phyloP scores from a whole-genome alignment of 2,113 vertebrate genomes.

The Callionymus lyra region DNA sequence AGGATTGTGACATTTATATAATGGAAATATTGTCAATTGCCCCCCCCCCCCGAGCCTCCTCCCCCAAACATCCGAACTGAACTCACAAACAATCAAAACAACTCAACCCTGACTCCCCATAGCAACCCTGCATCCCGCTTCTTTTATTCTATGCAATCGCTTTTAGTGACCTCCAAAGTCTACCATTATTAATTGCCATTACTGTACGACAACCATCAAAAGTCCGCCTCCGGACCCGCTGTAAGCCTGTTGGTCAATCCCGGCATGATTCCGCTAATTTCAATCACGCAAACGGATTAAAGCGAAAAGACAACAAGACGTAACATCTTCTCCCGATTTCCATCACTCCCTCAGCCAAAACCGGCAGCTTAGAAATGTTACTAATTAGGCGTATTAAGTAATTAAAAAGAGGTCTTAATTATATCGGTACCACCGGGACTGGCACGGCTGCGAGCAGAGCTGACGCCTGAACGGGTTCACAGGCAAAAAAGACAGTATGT shows the following conservation, averaged over 20 bases:
- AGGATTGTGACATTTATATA: too few relatives aligned
- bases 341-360: constrained; percentile 54
- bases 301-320: constrained; percentile 60
- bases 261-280: constrained; percentile 48
- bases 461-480: constrained; percentile 28
- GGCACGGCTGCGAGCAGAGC: constrained; percentile 46
- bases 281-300: constrained; percentile 58
- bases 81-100: too few relatives aligned
- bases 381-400: constrained; percentile 71
- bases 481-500: too few relatives aligned
- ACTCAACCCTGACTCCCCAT: too few relatives aligned
- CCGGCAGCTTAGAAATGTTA: constrained; percentile 50
- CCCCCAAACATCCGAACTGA: too few relatives aligned
- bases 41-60: too few relatives aligned
- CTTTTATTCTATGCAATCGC: too few relatives aligned
- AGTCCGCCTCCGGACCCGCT: constrained; percentile 1
- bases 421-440: constrained; percentile 62
- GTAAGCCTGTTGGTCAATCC: constrained; percentile 53
- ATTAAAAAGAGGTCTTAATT: constrained; percentile 71
- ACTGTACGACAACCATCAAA: too few relatives aligned
- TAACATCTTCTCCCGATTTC: constrained; percentile 55
- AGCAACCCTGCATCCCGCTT: too few relatives aligned
- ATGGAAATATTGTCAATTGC: too few relatives aligned
- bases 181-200: too few relatives aligned
- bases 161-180: too few relatives aligned